A percentile compares a stretch with the other conserved stretches of the same genome.
phyloP scores from a whole-genome alignment of 2,113 vertebrate genomes.

The Dromas ardeola region DNA sequence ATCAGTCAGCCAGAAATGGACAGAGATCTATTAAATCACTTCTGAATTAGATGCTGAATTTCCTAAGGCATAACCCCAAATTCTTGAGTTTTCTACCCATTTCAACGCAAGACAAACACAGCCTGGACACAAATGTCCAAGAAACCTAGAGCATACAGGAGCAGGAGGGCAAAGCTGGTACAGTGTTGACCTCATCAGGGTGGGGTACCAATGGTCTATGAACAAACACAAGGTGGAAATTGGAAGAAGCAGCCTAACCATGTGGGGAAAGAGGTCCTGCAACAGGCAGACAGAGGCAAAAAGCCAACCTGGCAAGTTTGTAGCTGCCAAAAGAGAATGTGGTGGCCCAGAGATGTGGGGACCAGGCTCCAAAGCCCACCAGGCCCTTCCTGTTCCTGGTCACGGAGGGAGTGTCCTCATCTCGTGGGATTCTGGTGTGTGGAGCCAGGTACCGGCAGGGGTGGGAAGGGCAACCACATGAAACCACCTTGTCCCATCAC shows the following conservation, averaged over 20 bases:
- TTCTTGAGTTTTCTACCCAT: not conserved
- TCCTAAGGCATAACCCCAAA: not conserved
- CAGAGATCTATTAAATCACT: not conserved
- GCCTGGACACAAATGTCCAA: not conserved
- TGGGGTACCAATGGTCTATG: not conserved
- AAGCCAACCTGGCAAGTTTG: not conserved
- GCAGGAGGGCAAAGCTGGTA: not conserved
- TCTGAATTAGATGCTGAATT: not conserved
- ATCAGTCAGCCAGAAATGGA: not conserved
- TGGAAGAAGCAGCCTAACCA: not conserved
- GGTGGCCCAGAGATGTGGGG: not conserved
- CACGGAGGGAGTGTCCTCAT: not conserved
- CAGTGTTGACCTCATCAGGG: not conserved
- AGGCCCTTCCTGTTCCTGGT: not conserved
- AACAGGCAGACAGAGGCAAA: not conserved
- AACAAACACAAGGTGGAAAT: not conserved
- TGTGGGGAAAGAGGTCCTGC: not conserved
- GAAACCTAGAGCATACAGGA: not conserved
- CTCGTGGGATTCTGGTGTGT: not conserved
- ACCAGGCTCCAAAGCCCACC: not conserved
- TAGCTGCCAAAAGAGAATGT: not conserved
- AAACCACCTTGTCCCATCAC: not conserved
- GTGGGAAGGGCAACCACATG: not conserved
- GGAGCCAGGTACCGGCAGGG: not conserved
- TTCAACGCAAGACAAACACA: not conserved